Evolutionary conservation across 2,888 invertebrate genomes (phyloP).

Genomic region (Crocallis elinguaria): DNA sequence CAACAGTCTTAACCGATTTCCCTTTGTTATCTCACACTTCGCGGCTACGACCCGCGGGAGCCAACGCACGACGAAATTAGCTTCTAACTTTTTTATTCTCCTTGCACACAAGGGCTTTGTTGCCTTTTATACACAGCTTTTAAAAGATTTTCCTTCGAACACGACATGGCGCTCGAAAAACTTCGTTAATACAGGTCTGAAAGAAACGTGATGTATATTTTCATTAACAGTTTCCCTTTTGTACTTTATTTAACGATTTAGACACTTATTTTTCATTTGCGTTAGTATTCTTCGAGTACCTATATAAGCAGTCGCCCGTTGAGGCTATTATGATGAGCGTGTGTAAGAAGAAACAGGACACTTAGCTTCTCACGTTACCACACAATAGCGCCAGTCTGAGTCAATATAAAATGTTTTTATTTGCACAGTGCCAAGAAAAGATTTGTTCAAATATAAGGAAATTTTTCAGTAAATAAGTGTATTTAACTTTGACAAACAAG

Average conservation of each 20-base stretch:
- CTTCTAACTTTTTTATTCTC: constrained; percentile 48
- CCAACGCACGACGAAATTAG: constrained; percentile 50
- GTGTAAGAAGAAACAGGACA: constrained; percentile 36
- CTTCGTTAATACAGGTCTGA: constrained; percentile 18
- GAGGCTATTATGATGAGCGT: constrained; percentile 21
- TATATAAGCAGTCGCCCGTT: constrained; percentile 4
- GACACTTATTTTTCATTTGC: not conserved
- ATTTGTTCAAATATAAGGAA: constrained; percentile 55
- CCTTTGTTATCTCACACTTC: constrained; percentile 56
- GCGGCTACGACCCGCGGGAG: constrained; percentile 42
- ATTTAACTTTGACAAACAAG: constrained; percentile 44
- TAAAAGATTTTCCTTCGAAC: constrained; percentile 40
- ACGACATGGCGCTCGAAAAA: constrained; percentile 17
- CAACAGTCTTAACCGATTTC: constrained; percentile 47
- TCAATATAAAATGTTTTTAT: constrained; percentile 63
- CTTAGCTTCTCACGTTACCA: constrained; percentile 48
- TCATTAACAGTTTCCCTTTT: constrained; percentile 19
- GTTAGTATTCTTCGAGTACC: constrained; percentile 9
- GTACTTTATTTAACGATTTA: constrained; percentile 8
- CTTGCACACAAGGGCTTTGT: constrained; percentile 38
- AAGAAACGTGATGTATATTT: constrained; percentile 18
- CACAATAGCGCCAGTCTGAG: constrained; percentile 60
- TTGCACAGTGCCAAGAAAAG: constrained; percentile 59
- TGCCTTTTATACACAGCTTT: constrained; percentile 29
- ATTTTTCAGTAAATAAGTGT: constrained; percentile 54